Evolutionary conservation across 2,113 vertebrate species (phyloP).

Genomic region (Seriola aureovittata): DNA sequence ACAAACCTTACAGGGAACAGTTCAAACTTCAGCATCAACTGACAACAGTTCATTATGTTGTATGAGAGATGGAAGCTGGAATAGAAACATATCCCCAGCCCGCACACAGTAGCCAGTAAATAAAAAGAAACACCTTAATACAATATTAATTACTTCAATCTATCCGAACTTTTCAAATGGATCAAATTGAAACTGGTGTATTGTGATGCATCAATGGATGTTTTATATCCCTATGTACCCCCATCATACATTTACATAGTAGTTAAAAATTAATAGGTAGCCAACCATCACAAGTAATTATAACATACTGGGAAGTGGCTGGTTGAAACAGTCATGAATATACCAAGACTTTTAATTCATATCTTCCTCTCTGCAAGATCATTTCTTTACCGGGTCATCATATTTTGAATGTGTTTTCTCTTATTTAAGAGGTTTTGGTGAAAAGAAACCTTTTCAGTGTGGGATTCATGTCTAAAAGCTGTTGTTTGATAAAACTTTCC

Average conservation of each 20-base stretch:
- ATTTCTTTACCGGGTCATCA: neutral
- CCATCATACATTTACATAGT: conserved; percentile 2
- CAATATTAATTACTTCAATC: conserved; percentile 36
- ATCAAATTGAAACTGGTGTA: conserved; percentile 27
- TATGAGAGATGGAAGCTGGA: conserved; percentile 5
- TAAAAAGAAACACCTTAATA: conserved; percentile 45
- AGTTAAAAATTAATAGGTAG: conserved; percentile 16
- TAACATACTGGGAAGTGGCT: neutral
- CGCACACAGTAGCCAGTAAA: conserved; percentile 23
- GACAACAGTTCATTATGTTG: neutral
- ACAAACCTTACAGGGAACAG: neutral
- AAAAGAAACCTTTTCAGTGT: neutral
- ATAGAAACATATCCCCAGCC: neutral
- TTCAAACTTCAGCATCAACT: neutral
- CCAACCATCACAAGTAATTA: conserved; percentile 7
- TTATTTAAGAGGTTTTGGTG: neutral
- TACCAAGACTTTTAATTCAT: conserved; percentile 2
- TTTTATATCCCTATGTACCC: conserved; percentile 2
- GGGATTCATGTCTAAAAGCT: neutral
- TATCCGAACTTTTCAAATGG: conserved; percentile 47
- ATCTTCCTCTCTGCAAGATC: neutral
- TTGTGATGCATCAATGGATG: neutral
- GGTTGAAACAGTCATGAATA: neutral
- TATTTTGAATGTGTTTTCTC: neutral
- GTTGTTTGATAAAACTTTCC: neutral